Percentiles rank a stretch among this genome's conserved stretches.
Evolutionary conservation across 2,888 invertebrate species (phyloP).

Genomic region (Hipparchia semele): DNA sequence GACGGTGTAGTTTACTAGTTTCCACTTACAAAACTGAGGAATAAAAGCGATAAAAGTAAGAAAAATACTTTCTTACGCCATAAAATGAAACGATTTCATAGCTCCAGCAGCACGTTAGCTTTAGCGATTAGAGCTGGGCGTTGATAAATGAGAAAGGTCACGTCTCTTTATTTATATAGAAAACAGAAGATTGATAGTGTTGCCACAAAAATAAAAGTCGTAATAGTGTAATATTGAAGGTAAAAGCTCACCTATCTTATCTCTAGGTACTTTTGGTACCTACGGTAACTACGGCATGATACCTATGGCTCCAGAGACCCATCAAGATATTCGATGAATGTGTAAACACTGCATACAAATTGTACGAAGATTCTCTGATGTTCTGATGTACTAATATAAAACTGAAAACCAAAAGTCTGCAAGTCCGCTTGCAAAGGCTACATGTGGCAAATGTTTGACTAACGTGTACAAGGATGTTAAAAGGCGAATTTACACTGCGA

Average conservation of each 20-base stretch:
- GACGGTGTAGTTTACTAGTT: neutral
- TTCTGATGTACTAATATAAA: too few species aligned
- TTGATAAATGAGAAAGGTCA: constrained; percentile 6
- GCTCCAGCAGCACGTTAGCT: neutral
- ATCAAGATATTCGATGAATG: too few species aligned
- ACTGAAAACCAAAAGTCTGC: too few species aligned
- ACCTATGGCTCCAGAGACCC: neutral
- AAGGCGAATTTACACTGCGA: too few species aligned
- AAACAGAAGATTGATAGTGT: constrained; percentile 12
- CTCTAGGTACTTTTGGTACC: too few species aligned
- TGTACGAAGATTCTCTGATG: too few species aligned
- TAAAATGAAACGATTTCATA: constrained; percentile 8
- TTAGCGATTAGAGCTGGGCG: constrained; percentile 12
- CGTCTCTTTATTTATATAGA: constrained; percentile 17
- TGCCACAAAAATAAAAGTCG: neutral
- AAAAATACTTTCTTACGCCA: constrained; percentile 4
- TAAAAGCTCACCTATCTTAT: neutral
- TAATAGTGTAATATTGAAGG: neutral
- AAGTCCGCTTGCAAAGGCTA: too few species aligned
- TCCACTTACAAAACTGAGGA: neutral
- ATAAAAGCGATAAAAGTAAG: neutral
- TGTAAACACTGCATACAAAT: too few species aligned
- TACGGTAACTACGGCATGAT: too few species aligned
- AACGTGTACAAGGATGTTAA: neutral
- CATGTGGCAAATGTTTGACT: neutral